phyloP scores from a whole-genome alignment of 2,113 vertebrate genomes.

The Trochalopteron elliotii region DNA sequence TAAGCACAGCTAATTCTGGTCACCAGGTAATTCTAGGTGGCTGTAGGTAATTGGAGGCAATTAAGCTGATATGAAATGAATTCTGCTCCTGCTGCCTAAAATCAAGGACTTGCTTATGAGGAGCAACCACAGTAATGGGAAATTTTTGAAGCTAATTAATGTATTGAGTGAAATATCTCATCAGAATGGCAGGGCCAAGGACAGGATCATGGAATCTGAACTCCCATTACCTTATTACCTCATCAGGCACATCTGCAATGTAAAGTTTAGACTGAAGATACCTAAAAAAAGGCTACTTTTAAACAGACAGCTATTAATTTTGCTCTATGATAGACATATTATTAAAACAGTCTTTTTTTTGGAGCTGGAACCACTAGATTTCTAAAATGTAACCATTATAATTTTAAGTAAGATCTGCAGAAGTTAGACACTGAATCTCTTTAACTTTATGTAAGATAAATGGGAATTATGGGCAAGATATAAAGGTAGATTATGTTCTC shows the following conservation, averaged over 20 bases:
- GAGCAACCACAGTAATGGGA: not conserved
- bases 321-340: not conserved
- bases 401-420: not conserved
- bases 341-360: not conserved
- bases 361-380: not conserved
- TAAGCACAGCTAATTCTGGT: not conserved
- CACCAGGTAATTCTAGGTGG: not conserved
- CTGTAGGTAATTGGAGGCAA: conserved; percentile 18
- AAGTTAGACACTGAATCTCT: not conserved
- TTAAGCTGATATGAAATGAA: conserved; percentile 18
- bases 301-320: not conserved
- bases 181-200: not conserved
- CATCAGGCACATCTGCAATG: not conserved
- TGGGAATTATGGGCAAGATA: not conserved
- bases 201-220: not conserved
- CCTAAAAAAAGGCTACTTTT: not conserved
- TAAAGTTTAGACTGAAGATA: not conserved
- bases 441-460: not conserved
- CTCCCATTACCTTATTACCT: not conserved
- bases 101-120: conserved; percentile 1
- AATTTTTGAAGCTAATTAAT: conserved; percentile 15
- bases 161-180: not conserved
- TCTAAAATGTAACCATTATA: not conserved
- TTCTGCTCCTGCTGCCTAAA: conserved; percentile 33
- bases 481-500: not conserved